Percentiles rank a stretch among this genome's conserved stretches.
These are phyloP conservation scores for Labeo rohita DNA, from an alignment of 2,113 vertebrate genomes.

Conservation along the genomic window DNA sequence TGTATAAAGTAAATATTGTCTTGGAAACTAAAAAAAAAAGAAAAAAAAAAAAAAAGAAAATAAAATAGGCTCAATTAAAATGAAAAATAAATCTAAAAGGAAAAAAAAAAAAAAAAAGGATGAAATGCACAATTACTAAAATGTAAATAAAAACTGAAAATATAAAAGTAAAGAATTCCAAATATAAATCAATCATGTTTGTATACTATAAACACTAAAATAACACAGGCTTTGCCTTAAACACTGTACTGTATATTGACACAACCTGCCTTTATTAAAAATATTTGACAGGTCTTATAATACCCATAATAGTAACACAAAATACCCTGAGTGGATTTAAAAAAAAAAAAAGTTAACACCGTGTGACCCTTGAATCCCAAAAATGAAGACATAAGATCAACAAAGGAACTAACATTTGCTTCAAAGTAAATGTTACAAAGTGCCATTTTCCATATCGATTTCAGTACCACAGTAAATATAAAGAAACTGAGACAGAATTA, in stretches of 20 bases:
- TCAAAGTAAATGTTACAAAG: background rate
- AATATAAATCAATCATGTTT: too few relatives aligned
- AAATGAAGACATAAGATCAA: background rate
- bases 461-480: background rate
- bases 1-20: background rate
- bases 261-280: background rate
- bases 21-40: background rate
- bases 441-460: background rate
- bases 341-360: background rate
- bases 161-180: background rate
- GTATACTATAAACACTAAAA: background rate
- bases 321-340: background rate
- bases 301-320: background rate
- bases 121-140: background rate
- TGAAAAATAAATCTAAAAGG: background rate
- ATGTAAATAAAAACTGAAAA: background rate
- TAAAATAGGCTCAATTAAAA: background rate
- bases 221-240: background rate
- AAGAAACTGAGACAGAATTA: background rate
- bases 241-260: background rate
- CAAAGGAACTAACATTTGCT: background rate
- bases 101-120: too few relatives aligned
- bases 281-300: background rate
- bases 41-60: too few relatives aligned
- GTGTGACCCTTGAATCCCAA: background rate